phyloP scores from a whole-genome alignment of 2,888 invertebrate species.

The Euplexia lucipara region DNA sequence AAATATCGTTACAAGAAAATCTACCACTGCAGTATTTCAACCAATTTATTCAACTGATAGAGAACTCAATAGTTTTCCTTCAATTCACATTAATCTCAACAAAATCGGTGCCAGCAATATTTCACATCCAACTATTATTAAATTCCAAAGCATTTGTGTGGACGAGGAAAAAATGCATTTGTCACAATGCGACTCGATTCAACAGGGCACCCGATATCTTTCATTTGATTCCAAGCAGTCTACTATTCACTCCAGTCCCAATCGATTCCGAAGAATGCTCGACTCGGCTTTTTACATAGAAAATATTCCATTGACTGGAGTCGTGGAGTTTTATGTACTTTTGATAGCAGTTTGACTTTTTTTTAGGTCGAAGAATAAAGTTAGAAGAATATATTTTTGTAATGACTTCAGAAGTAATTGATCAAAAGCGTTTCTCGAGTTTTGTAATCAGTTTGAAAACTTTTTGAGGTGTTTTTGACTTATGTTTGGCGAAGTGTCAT shows the following conservation, averaged over 20 bases:
- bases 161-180: slow-evolving; percentile 64
- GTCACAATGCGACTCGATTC: slow-evolving; percentile 66
- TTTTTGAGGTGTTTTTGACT: slow-evolving; percentile 20
- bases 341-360: slow-evolving; percentile 55
- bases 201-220: slow-evolving; percentile 63
- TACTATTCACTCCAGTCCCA: slow-evolving; percentile 57
- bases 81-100: slow-evolving; percentile 32
- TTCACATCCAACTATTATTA: slow-evolving; percentile 61
- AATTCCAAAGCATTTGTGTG: slow-evolving; percentile 59
- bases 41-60: not conserved
- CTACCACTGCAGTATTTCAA: not conserved
- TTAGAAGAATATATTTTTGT: slow-evolving; percentile 46
- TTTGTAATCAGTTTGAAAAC: slow-evolving; percentile 44
- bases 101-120: slow-evolving; percentile 50
- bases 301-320: slow-evolving; percentile 59
- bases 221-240: slow-evolving; percentile 67
- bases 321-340: slow-evolving; percentile 57
- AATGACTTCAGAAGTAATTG: slow-evolving; percentile 60
- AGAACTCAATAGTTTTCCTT: slow-evolving; percentile 21
- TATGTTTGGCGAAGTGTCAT: slow-evolving; percentile 31
- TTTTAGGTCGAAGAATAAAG: slow-evolving; percentile 44
- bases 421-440: slow-evolving; percentile 52
- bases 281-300: slow-evolving; percentile 59
- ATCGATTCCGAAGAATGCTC: slow-evolving; percentile 62
- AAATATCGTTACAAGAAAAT: too few relatives aligned